Evolutionary conservation across 2,797 vertebrate genomes (phyloP).

Genomic region (Epinephelus malabaricus): DNA sequence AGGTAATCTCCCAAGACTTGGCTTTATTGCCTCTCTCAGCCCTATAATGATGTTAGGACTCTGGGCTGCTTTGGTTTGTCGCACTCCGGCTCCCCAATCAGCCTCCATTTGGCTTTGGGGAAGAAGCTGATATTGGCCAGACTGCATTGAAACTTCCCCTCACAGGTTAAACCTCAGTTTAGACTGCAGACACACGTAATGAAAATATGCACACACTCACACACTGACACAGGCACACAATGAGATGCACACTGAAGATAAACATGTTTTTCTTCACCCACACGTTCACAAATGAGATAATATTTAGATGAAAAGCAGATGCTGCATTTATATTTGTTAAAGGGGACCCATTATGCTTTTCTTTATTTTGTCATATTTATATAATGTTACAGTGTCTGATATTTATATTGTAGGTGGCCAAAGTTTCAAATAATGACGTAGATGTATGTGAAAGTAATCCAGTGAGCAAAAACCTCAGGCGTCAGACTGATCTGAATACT

Average conservation of each 20-base stretch:
- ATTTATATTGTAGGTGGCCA: no score
- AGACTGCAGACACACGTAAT: slow-evolving; percentile 50
- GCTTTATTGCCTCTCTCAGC: slow-evolving; percentile 86
- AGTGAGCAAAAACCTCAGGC: no score
- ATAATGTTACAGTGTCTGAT: no score
- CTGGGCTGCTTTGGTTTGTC: slow-evolving; percentile 80
- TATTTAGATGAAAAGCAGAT: background rate
- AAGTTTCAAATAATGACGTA: no score
- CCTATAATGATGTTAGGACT: slow-evolving; percentile 85
- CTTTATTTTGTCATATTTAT: no score
- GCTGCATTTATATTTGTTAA: background rate
- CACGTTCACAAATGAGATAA: background rate
- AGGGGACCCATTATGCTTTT: background rate
- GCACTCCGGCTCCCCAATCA: slow-evolving; percentile 77
- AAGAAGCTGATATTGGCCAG: slow-evolving; percentile 80
- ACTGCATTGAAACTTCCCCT: slow-evolving; percentile 78
- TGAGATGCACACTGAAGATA: background rate
- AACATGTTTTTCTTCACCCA: background rate
- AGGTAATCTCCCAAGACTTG: slow-evolving; percentile 83
- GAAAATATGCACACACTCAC: slow-evolving; percentile 30
- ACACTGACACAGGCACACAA: background rate
- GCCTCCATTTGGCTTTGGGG: slow-evolving; percentile 77
- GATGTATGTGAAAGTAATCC: no score
- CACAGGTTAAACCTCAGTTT: slow-evolving; percentile 82
- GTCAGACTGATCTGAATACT: no score